These are phyloP conservation scores for Atethmia centrago DNA, from an alignment of 2,888 invertebrate genomes.

Conservation along the genomic window DNA sequence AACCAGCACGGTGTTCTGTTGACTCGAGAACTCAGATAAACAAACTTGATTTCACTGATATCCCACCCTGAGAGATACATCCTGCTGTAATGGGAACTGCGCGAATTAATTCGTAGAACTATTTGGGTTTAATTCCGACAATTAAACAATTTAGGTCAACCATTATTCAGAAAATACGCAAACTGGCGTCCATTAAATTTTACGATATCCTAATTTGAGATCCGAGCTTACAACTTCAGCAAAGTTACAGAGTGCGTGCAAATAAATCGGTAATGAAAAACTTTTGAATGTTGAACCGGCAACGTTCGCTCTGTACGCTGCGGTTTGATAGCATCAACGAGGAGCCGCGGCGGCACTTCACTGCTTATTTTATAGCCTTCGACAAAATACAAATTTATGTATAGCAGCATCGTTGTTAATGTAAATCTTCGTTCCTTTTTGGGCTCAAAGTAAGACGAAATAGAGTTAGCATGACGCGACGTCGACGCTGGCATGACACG, in stretches of 20 bases:
- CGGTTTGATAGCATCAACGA: slow-evolving; percentile 56
- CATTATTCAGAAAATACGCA: slow-evolving; percentile 74
- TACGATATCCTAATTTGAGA: slow-evolving; percentile 69
- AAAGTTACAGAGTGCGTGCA: slow-evolving; percentile 55
- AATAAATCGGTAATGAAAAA: slow-evolving; percentile 63
- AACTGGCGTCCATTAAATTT: slow-evolving; percentile 71
- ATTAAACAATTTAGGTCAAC: slow-evolving; percentile 76
- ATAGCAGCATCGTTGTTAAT: slow-evolving; percentile 39
- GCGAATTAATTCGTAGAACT: slow-evolving; percentile 64
- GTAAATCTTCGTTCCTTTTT: slow-evolving; percentile 48
- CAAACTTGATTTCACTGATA: slow-evolving; percentile 65
- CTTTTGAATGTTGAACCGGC: slow-evolving; percentile 55
- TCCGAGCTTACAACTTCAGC: slow-evolving; percentile 61
- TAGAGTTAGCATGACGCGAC: slow-evolving; percentile 60
- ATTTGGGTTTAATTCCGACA: slow-evolving; percentile 70
- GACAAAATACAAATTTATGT: slow-evolving; percentile 50
- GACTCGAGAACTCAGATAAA: slow-evolving; percentile 65
- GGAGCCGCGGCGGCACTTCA: slow-evolving; percentile 54
- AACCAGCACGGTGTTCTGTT: slow-evolving; percentile 71
- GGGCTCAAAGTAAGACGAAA: slow-evolving; percentile 54
- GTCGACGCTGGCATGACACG: slow-evolving; percentile 74
- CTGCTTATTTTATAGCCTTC: slow-evolving; percentile 46
- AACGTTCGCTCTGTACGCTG: slow-evolving; percentile 54
- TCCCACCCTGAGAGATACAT: slow-evolving; percentile 64
- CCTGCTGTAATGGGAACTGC: slow-evolving; percentile 45